Evolutionary conservation across 1,140 invertebrate genomes (phyloP).

Genomic region (Whitmania pigra): DNA sequence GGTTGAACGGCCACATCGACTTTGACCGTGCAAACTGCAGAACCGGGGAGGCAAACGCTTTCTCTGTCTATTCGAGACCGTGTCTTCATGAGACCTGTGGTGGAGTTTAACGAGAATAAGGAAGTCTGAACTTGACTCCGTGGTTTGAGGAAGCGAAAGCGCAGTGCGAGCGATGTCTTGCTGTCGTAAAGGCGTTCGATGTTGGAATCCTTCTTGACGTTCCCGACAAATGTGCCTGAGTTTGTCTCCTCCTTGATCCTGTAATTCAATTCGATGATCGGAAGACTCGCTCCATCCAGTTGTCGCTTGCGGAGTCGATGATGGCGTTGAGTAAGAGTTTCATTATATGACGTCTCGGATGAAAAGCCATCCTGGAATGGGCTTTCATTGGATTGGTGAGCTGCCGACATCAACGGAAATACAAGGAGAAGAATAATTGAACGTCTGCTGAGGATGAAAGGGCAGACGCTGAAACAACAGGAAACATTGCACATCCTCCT

Average conservation of each 20-base stretch:
- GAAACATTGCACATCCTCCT: no score
- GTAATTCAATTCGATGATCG: constrained; percentile 2
- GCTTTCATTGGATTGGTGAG: no score
- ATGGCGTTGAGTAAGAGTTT: no score
- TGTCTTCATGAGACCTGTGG: not conserved
- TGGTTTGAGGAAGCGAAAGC: not conserved
- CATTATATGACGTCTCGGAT: no score
- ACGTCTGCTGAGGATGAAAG: no score
- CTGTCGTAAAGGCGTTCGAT: not conserved
- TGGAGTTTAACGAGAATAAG: not conserved
- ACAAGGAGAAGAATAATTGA: no score
- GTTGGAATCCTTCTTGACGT: not conserved
- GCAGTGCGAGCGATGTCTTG: not conserved
- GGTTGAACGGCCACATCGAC: constrained; percentile 17
- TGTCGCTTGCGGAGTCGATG: not conserved
- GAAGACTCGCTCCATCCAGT: not conserved
- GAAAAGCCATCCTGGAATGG: no score
- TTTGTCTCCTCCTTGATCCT: not conserved
- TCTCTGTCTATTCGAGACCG: not conserved
- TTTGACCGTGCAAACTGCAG: not conserved
- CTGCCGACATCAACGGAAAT: no score
- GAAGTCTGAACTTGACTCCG: not conserved
- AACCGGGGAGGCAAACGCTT: not conserved
- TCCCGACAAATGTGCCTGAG: not conserved
- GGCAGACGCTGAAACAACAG: no score